A percentile compares a stretch with the other conserved stretches of the same genome.
These are phyloP conservation scores for Iguana delicatissima DNA, from an alignment of 2,797 vertebrate genomes.

Conservation along the genomic window DNA sequence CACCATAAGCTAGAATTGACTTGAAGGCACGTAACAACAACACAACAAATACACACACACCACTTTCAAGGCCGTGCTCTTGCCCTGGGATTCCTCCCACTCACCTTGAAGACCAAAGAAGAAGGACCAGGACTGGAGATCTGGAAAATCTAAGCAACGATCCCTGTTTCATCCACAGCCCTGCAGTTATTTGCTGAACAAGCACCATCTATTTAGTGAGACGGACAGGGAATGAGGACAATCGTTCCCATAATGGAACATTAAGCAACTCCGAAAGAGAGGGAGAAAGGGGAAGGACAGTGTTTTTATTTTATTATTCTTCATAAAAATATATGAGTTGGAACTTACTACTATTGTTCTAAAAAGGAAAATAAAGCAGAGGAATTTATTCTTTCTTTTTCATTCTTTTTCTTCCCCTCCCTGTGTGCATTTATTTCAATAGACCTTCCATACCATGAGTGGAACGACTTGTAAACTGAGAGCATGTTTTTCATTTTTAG, in stretches of 20 bases:
- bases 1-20: too few species aligned
- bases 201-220: slow-evolving; percentile 21
- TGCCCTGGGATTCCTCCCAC: not conserved
- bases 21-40: too few species aligned
- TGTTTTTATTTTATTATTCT: slow-evolving; percentile 47
- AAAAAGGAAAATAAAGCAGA: slow-evolving; percentile 36
- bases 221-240: not conserved
- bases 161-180: not conserved
- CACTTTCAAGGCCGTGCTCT: too few species aligned
- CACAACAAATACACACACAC: too few species aligned
- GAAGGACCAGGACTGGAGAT: too few species aligned
- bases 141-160: too few species aligned
- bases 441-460: not conserved
- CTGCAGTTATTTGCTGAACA: slow-evolving; percentile 19
- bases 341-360: slow-evolving; percentile 54
- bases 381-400: not conserved
- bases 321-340: slow-evolving; percentile 67
- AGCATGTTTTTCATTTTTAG: not conserved
- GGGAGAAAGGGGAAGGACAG: slow-evolving; percentile 12
- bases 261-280: slow-evolving; percentile 49
- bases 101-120: too few species aligned
- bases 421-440: slow-evolving; percentile 1
- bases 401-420: not conserved
- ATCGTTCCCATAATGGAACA: slow-evolving; percentile 39
- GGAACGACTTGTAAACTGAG: slow-evolving; percentile 18